Evolutionary conservation across 2,797 vertebrate species (phyloP), one percentile per base, ranked within the genome.

Genomic region (Remorina albescens): DNA sequence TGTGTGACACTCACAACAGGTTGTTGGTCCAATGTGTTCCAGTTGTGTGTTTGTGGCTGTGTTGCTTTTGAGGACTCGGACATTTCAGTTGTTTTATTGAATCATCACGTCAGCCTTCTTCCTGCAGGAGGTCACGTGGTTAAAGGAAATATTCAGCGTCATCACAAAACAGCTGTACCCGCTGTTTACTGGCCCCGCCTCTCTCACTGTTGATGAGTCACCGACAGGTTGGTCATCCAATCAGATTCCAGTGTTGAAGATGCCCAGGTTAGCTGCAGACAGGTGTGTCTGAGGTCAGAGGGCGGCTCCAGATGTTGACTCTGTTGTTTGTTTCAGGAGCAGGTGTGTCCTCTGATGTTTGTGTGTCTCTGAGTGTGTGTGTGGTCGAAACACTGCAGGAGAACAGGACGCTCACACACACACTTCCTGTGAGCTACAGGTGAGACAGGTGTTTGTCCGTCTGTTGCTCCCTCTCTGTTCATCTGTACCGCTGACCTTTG

Each of bases 41-140:
- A 34, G 32, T 9, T 34, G 32, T 34, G 32, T 34, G 32, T 34
- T 34, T 9, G 8, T 6, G 32, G 9, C 32, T 34, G 44, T 50
- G 49, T 8, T 50, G 23, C 28, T n/a, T 23, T 47, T 12, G 23
- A 23, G 11, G 21, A 47, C 46, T 47, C 11, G 10, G 21, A 47
- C 21, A 10, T 18, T 53, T 10, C 26, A 5, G 49, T 4, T 2
- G n/a, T 2, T 26, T 16, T 2, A 41, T 51, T 32, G 2, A n/a
- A 30, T 15, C 37, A 15, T 6, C 16, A 34, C 37, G 5, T 6
- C 16, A 34, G 8, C 9, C 32, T 34, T 34, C 8, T 39, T 39
- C 4, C 72, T 65, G 12, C 65, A 96, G 95, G 95, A 96, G 71
- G 68, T 81, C 44, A 8, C 6, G 6, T 96, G 95, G 95, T 72